A percentile compares a stretch with the other conserved stretches of the same genome.
Conservation (phyloP, 1,140 invertebrate genomes). For the Aphaenogaster ashmeadi region DNA sequence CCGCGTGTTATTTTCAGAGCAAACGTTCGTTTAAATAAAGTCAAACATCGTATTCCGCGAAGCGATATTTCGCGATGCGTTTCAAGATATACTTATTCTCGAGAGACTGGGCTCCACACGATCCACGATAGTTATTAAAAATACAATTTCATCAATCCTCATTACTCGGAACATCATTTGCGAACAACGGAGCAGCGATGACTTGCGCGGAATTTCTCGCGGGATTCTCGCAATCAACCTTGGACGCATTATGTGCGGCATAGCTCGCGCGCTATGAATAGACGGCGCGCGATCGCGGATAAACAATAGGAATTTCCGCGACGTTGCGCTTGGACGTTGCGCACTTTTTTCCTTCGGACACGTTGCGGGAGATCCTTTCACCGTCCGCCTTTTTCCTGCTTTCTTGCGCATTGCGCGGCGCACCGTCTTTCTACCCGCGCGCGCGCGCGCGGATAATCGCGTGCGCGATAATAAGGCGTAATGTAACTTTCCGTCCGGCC, state of each 20-base stretch:
- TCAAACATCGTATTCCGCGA: not conserved
- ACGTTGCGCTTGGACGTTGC: not conserved
- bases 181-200: not conserved
- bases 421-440: not conserved
- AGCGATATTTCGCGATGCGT: not conserved
- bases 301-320: conserved; percentile 36
- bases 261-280: not conserved
- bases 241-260: not conserved
- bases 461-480: conserved; percentile 9
- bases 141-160: not conserved
- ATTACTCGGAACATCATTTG: not conserved
- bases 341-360: not conserved
- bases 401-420: conserved; percentile 11
- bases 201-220: conserved; percentile 4
- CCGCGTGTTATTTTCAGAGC: not conserved
- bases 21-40: not conserved
- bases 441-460: not conserved
- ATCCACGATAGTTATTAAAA: not conserved
- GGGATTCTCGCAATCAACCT: conserved; percentile 31
- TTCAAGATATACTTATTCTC: not conserved
- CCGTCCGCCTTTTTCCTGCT: conserved; percentile 15
- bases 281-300: not conserved
- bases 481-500: conserved; percentile 10
- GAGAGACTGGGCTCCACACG: no score
- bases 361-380: conserved; percentile 32